phyloP scores from a whole-genome alignment of 2,888 invertebrate genomes.

The Drosophila rellima region DNA sequence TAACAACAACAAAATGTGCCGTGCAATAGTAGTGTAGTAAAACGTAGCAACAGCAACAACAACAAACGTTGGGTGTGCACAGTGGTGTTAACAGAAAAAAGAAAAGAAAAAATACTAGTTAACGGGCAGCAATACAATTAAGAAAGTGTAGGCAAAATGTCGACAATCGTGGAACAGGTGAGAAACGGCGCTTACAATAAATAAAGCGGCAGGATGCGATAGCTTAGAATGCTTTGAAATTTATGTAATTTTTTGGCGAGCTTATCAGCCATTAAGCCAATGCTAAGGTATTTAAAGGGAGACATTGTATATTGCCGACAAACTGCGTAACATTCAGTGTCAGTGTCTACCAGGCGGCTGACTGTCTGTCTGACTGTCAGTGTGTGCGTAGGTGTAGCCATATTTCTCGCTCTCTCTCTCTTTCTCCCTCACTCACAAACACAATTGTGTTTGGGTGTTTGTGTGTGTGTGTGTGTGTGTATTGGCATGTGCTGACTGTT shows the following conservation, averaged over 20 bases:
- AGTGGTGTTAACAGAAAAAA: constrained; percentile 30
- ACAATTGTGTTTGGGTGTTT: neutral
- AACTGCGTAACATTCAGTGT: constrained; percentile 74
- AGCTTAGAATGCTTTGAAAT: constrained; percentile 17
- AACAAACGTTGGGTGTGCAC: constrained; percentile 43
- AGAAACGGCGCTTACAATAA: constrained; percentile 33
- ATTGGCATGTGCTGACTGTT: constrained; percentile 66
- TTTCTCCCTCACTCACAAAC: neutral
- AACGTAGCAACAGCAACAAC: constrained; percentile 37
- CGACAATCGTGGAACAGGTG: constrained; percentile 77
- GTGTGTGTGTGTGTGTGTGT: constrained; percentile 44
- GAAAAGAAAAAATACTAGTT: constrained; percentile 10
- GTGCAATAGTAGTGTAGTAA: constrained; percentile 46
- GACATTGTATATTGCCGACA: constrained; percentile 55
- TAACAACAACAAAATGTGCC: constrained; percentile 48
- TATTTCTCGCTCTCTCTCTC: constrained; percentile 19
- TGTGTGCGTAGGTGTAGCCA: constrained; percentile 51
- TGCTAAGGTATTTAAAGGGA: constrained; percentile 62
- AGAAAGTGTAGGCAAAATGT: constrained; percentile 64
- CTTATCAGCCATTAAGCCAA: constrained; percentile 63
- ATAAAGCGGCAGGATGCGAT: constrained; percentile 14
- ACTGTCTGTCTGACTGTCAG: constrained; percentile 27
- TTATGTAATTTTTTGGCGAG: constrained; percentile 51
- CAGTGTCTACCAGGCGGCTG: constrained; percentile 63
- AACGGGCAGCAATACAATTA: constrained; percentile 26